Conservation (phyloP, 92 coral and sea anemone species). For the Siderastrea siderea region DNA sequence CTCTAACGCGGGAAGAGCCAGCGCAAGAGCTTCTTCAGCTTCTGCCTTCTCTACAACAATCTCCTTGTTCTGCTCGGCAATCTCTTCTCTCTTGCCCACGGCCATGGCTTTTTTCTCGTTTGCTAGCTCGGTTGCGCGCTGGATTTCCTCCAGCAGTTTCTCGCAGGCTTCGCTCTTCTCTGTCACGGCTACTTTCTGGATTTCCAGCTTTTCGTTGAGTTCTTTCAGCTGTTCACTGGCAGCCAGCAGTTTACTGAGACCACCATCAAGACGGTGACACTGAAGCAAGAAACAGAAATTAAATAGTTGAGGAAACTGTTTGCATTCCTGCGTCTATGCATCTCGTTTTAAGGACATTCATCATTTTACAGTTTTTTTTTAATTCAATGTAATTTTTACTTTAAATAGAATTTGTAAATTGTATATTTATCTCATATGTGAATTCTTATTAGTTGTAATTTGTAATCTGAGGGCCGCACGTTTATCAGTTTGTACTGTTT, state of each 20-base stretch:
- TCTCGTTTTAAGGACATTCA: no score
- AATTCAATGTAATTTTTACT: no score
- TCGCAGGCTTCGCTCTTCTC: constrained; percentile 99
- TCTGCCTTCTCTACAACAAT: constrained; percentile 94
- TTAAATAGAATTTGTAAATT: no score
- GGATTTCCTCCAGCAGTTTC: constrained; percentile 88
- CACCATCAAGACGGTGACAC: constrained; percentile 99
- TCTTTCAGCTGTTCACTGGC: constrained; percentile 99
- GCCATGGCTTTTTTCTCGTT: constrained; percentile 98
- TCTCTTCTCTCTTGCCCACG: constrained; percentile 92
- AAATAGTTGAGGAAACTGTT: no score
- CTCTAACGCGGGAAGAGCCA: constrained; percentile 94
- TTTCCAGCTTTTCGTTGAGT: constrained; percentile 96
- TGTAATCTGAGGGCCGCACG: no score
- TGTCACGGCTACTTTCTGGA: constrained; percentile 98
- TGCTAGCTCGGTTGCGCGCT: constrained; percentile 91
- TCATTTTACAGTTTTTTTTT: no score
- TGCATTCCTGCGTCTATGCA: no score
- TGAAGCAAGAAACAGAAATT: constrained; percentile 9
- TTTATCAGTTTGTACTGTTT: no score
- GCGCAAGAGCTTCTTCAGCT: constrained; percentile 96
- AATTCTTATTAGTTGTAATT: no score
- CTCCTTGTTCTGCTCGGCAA: constrained; percentile 90
- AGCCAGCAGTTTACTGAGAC: constrained; percentile 96
- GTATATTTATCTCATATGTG: no score